Conservation (phyloP, 2,888 invertebrate genomes). For the Teleiodes luculella region DNA sequence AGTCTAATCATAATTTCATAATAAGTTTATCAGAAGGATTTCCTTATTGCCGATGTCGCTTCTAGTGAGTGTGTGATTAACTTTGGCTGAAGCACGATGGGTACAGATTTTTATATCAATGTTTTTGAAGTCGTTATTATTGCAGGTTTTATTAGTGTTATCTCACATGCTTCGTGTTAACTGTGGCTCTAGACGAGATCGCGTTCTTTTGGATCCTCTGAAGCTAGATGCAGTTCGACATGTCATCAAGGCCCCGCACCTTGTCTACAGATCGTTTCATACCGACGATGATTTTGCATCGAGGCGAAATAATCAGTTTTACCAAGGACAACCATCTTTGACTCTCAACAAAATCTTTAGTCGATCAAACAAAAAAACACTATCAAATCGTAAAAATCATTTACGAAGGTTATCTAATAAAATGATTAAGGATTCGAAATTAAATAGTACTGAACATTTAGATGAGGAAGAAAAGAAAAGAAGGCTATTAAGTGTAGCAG, state of each 20-base stretch:
- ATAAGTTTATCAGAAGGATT: not conserved
- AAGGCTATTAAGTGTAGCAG: not conserved
- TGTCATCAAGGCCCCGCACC: not conserved
- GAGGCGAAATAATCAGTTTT: too few species aligned
- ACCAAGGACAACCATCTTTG: too few species aligned
- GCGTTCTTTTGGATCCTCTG: slow-evolving; percentile 36
- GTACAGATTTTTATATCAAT: too few species aligned
- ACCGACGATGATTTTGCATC: not conserved
- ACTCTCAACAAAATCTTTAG: too few species aligned
- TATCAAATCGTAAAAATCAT: too few species aligned
- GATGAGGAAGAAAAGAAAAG: not conserved
- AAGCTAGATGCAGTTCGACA: slow-evolving; percentile 31
- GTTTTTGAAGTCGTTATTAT: not conserved
- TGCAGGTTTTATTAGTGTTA: not conserved
- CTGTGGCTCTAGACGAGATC: slow-evolving; percentile 45
- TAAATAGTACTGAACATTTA: not conserved
- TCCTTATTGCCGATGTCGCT: not conserved
- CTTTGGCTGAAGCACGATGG: not conserved
- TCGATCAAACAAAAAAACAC: too few species aligned
- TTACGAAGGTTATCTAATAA: too few species aligned
- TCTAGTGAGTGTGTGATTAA: not conserved
- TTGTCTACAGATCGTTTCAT: slow-evolving; percentile 1
- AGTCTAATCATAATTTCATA: not conserved
- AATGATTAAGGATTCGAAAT: too few species aligned
- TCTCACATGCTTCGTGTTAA: slow-evolving; percentile 5